Evolutionary conservation across 1,140 invertebrate genomes (phyloP), one percentile per base, ranked within the genome.

Genomic region (Calosoma granatense): DNA sequence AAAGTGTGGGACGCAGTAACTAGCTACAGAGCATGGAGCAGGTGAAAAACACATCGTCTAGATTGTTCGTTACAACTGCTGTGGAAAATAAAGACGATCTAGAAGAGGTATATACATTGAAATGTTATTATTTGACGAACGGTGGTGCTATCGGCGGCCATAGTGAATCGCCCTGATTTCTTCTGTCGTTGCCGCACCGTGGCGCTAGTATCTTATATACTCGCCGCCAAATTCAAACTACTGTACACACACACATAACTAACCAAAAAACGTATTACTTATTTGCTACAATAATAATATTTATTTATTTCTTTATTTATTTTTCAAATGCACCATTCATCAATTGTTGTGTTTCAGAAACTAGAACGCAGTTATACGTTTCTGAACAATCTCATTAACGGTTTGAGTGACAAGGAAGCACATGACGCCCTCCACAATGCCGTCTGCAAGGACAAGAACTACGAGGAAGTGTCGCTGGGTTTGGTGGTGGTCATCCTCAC

Each of bases 381-480:
- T 64, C 76, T 96, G 54, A 86, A 88, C 71, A 82, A 79, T 63
- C 73, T 95, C 59, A 84, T 86, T 21, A 76, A 81, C 56, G 90
- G 89, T 56, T 78, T 92, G 58, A 92, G 89, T 57, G 94, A 97
- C 69, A 92, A 95, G 70, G 94, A 97, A 75, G 84, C 87, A 59
- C 92, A 96, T 68, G 93, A 97, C 74, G 86, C 85, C 11, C 76
- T 97, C 11, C 93, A 89, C 68, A 90, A 86, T 74, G 84, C 88
- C 26, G 85, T 92, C 51, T 88, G 87, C 66, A 94, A 94, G 70
- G 90, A 92, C 58, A 85, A 86, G 66, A 86, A 84, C 62, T 88
- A 91, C 71, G 93, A 97, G 74, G 94, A 97, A 70, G 85, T 97
- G 47, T 93, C 89, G 51, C 73, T 96, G 58, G 94, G 94, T 41